Evolutionary conservation across 2,888 invertebrate species (phyloP), one percentile per base, ranked within the genome.

Genomic region (Eurois occulta): DNA sequence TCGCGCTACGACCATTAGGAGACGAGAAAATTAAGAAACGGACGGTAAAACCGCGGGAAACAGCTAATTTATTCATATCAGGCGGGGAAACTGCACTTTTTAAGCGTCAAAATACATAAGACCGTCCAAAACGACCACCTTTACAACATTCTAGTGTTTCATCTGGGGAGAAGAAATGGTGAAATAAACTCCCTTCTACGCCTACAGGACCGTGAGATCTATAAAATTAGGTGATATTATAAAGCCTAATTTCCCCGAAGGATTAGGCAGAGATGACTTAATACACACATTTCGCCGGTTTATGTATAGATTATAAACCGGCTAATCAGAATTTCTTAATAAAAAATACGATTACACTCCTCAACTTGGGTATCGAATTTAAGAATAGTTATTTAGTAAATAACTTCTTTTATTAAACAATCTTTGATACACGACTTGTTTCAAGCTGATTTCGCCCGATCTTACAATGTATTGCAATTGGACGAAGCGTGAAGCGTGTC

Each of bases 401-500:
- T 62, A 32, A 62, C 35, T 62, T 32, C 60, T 10, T 21, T 62
- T 1, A 32, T 35, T 21, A 21, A 32, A 32, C 16, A 32, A 21
- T 62, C 6, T 66, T 55, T 13, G 21, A 35, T 18, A 21, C 3
- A 48, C 18, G 24, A 43, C 21, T 52, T 62, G 35, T 55, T 68
- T 41, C 11, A 48, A 48, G 5, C 8, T 32, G 24, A 71, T 69
- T 79, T 84, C 28, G 24, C 55, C 24, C 58, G 41, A 72, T 73
- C 43, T 64, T 55, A 79, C 28, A 78, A 55, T 52, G 55, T 11
- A 55, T 72, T 52, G 71, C 60, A 80, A 16, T 64, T 66, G 16
- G 55, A 3, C 46, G 46, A 78, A 64, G n/a, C 32, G 52, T 73
- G 58, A 52, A 85, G 75, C 71, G 52, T 68, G 64, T 41, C 82